Evolutionary conservation across 2,888 invertebrate species (phyloP).

Genomic region (Dioctria rufipes): DNA sequence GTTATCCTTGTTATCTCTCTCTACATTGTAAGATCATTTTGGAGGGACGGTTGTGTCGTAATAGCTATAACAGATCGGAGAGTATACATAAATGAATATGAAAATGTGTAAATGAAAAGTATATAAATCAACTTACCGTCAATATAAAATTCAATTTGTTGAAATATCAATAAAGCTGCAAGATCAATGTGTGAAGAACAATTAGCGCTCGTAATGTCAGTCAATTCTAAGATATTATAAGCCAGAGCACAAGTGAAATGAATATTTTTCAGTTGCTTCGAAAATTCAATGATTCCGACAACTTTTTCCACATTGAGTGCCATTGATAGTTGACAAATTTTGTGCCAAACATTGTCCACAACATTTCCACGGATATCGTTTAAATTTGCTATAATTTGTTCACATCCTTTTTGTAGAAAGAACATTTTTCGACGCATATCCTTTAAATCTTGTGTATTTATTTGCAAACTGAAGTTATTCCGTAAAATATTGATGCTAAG

Average conservation of each 20-base stretch:
- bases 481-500: slow-evolving; percentile 10
- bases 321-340: slow-evolving; percentile 64
- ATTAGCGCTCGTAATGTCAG: slow-evolving; percentile 64
- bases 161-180: slow-evolving; percentile 66
- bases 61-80: no score
- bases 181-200: slow-evolving; percentile 66
- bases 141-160: slow-evolving; percentile 64
- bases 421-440: not conserved
- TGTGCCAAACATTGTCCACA: slow-evolving; percentile 63
- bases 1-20: no score
- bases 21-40: no score
- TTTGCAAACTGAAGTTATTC: slow-evolving; percentile 26
- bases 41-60: no score
- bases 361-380: slow-evolving; percentile 63
- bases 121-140: slow-evolving; percentile 56
- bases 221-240: slow-evolving; percentile 64
- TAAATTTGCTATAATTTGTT: slow-evolving; percentile 59
- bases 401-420: slow-evolving; percentile 48
- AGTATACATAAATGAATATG: no score
- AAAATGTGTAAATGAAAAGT: not conserved
- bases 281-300: slow-evolving; percentile 64
- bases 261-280: slow-evolving; percentile 65
- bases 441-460: not conserved
- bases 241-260: slow-evolving; percentile 67
- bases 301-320: slow-evolving; percentile 64